Conservation (phyloP, 2,888 invertebrate species). For the Chymomyza fuscimana region DNA sequence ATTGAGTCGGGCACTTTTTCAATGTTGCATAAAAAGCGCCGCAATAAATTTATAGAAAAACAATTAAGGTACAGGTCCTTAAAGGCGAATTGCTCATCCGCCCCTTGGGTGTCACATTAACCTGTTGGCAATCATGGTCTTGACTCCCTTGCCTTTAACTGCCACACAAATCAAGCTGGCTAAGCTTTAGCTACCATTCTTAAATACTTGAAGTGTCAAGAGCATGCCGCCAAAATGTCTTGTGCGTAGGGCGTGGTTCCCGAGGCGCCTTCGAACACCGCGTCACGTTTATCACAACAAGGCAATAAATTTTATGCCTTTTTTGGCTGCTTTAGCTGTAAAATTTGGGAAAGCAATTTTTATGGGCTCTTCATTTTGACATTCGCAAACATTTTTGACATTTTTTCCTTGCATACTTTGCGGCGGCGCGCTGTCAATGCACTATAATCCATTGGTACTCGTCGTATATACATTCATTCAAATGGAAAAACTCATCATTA, state of each 20-base stretch:
- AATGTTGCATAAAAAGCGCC: not conserved
- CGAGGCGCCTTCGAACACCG: constrained; percentile 45
- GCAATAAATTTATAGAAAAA: not conserved
- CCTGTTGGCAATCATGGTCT: constrained; percentile 53
- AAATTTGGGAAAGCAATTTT: not conserved
- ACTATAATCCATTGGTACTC: constrained; percentile 25
- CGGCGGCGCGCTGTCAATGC: constrained; percentile 32
- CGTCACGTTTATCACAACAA: constrained; percentile 72
- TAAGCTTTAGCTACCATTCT: constrained; percentile 7
- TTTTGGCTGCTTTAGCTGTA: constrained; percentile 25
- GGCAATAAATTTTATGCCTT: constrained; percentile 66
- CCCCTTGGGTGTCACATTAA: constrained; percentile 45
- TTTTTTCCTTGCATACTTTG: constrained; percentile 47
- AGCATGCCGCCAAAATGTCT: constrained; percentile 8
- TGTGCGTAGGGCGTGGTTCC: constrained; percentile 37
- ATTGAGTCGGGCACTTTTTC: not conserved
- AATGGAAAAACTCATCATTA: constrained; percentile 54
- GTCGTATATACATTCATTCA: constrained; percentile 11
- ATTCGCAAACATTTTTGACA: constrained; percentile 44
- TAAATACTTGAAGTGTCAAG: constrained; percentile 43
- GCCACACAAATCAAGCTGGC: constrained; percentile 53
- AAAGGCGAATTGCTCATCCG: constrained; percentile 22
- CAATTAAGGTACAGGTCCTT: not conserved
- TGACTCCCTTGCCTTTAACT: constrained; percentile 2
- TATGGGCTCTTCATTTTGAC: constrained; percentile 1